Base-by-base conservation (phyloP, 2,888 invertebrate genomes). In the Amitus sp. region DNA sequence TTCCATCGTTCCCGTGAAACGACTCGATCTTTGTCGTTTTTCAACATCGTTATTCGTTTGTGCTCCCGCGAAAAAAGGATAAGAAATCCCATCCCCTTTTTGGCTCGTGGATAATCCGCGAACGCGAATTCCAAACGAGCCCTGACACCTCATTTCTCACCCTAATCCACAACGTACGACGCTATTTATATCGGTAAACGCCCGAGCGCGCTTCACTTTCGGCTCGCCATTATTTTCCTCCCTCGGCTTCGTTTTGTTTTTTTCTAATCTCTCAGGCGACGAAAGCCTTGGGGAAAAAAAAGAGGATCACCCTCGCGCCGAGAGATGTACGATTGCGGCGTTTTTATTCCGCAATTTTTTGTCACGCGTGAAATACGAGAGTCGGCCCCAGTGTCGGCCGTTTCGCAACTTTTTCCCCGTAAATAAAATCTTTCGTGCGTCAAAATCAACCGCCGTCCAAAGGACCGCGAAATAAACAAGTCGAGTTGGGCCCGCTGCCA, bases 221-320 rank as follows among this genome's bases (percentile, higher is more conserved):
- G 12, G 37, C 37, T 13, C 15, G 5, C n/a, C 30, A 10, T 15
- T 5, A 37, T 37, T 37, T 37, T 15, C 37, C 6, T 23, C 34
- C 9, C 15, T 13, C 40, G 43, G 34, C 17, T 50, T 57, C 42
- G 47, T 50, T 40, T 57, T 46, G 40, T 12, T 47, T 51, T 42
- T 45, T 52, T 45, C 45, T 59, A 53, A 59, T 53, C 59, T 59
- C 23, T 53, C 52, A 52, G 47, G 47, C 52, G 52, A 51, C 51
- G 58, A 51, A 57, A 51, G 51, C 46, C 49, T n/a, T 19, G 46
- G 45, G 50, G 28, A 40, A 42, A n/a, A n/a, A n/a, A n/a, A n/a
- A n/a, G n/a, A n/a, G n/a, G n/a, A 18, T 30, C 15, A 33, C 13
- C 43, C 20, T 12, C 42, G 42, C 19, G 12, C 49, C 50, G 47